Evolutionary conservation across 2,797 vertebrate species (phyloP).

Genomic region (Gadopsis marmoratus): DNA sequence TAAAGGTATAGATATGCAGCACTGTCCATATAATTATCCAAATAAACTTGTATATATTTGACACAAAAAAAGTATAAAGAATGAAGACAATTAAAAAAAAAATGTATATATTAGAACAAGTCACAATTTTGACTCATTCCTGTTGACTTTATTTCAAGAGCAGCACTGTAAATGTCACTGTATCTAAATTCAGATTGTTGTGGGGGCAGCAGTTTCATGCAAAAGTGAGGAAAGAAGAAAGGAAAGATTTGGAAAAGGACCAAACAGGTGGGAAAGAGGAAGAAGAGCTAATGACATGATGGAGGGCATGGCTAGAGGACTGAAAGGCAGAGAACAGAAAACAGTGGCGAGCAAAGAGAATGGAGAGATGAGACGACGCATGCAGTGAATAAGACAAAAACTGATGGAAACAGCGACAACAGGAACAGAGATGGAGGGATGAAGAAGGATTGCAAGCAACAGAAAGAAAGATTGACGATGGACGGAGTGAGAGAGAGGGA

Average conservation of each 20-base stretch:
- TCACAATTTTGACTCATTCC: not conserved
- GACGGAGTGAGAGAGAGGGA: conserved; percentile 41
- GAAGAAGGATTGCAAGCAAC: not conserved
- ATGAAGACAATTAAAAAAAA: not conserved
- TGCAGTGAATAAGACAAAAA: not conserved
- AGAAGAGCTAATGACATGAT: not conserved
- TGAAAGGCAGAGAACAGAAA: not conserved
- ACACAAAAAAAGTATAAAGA: not conserved
- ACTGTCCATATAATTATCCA: too few relatives aligned
- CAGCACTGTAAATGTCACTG: conserved; percentile 5
- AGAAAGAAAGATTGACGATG: conserved; percentile 39
- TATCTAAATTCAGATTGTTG: not conserved
- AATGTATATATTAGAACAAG: too few relatives aligned
- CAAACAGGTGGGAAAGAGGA: not conserved
- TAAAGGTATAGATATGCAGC: not conserved
- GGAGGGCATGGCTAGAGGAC: not conserved
- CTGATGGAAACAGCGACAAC: not conserved
- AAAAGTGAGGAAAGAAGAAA: not conserved
- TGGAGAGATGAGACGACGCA: too few relatives aligned
- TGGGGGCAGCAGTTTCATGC: conserved; percentile 1
- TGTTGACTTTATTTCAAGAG: not conserved
- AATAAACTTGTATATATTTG: not conserved
- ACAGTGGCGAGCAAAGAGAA: not conserved
- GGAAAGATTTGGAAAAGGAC: not conserved
- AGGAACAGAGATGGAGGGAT: not conserved